Evolutionary conservation across 2,797 vertebrate species (phyloP).

Genomic region (Pseudotriccus pelzelni): DNA sequence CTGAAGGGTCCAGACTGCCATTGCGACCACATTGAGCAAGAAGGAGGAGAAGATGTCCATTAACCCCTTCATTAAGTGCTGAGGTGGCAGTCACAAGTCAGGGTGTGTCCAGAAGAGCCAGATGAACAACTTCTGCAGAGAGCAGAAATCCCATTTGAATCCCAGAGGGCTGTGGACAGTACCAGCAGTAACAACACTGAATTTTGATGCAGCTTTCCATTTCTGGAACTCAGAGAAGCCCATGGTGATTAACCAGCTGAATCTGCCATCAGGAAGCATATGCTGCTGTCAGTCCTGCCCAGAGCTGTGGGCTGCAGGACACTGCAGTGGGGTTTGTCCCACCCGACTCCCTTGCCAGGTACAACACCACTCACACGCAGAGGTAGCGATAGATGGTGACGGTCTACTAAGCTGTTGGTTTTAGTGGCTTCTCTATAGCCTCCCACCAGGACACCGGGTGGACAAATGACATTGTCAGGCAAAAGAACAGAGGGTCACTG

Average conservation of each 20-base stretch:
- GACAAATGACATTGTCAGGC: not conserved
- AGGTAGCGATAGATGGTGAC: not conserved
- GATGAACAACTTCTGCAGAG: not conserved
- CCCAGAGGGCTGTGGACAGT: not conserved
- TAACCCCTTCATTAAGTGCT: constrained; percentile 29
- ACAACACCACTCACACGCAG: rapidly evolving
- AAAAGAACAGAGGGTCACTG: not conserved
- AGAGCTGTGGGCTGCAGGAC: not conserved
- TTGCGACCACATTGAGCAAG: not conserved
- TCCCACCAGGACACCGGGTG: not conserved
- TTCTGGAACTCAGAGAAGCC: not conserved
- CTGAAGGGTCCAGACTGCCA: not conserved
- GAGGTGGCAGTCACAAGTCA: not conserved
- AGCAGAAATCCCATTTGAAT: not conserved
- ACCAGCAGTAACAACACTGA: not conserved
- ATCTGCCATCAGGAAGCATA: not conserved
- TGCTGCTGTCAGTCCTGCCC: not conserved
- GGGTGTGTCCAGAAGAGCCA: not conserved
- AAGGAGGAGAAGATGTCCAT: not conserved
- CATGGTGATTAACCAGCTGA: not conserved
- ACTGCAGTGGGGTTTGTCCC: not conserved
- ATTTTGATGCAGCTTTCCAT: not conserved
- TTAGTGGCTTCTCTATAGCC: not conserved
- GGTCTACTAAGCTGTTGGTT: not conserved
- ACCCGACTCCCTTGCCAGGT: not conserved